phyloP scores from a whole-genome alignment of 2,797 vertebrate species.

The Poeciliopsis turneri region DNA sequence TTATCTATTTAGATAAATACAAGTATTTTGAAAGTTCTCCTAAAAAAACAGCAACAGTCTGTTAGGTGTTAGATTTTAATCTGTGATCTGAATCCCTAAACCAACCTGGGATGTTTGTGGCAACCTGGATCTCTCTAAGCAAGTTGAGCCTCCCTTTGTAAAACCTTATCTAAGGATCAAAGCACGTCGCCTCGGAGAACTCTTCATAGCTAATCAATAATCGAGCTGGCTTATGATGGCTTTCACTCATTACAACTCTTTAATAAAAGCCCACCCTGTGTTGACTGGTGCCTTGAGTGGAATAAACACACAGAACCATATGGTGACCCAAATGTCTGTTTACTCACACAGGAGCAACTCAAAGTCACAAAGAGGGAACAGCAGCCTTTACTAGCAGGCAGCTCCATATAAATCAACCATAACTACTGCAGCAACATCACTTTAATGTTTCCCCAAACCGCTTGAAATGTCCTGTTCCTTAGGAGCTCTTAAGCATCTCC shows the following conservation, averaged over 20 bases:
- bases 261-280: constrained; percentile 79
- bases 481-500: constrained; percentile 39
- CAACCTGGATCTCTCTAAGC: constrained; percentile 45
- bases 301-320: constrained; percentile 44
- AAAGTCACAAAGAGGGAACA: constrained; percentile 22
- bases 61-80: background rate
- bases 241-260: constrained; percentile 81
- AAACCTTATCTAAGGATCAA: constrained; percentile 78
- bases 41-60: background rate
- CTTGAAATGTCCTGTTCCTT: constrained; percentile 23
- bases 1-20: no score
- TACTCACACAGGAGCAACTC: constrained; percentile 41
- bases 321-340: constrained; percentile 52
- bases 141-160: constrained; percentile 59
- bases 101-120: constrained; percentile 43
- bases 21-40: background rate
- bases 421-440: constrained; percentile 27
- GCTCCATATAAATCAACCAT: constrained; percentile 27
- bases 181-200: constrained; percentile 74
- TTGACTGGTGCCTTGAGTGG: constrained; percentile 60
- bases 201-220: constrained; percentile 82
- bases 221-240: constrained; percentile 73
- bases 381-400: constrained; percentile 16
- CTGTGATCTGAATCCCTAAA: constrained; percentile 33
- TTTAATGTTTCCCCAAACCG: constrained; percentile 23